These are phyloP conservation scores for Eupithecia tripunctaria DNA, from an alignment of 2,888 invertebrate genomes.

Conservation along the genomic window DNA sequence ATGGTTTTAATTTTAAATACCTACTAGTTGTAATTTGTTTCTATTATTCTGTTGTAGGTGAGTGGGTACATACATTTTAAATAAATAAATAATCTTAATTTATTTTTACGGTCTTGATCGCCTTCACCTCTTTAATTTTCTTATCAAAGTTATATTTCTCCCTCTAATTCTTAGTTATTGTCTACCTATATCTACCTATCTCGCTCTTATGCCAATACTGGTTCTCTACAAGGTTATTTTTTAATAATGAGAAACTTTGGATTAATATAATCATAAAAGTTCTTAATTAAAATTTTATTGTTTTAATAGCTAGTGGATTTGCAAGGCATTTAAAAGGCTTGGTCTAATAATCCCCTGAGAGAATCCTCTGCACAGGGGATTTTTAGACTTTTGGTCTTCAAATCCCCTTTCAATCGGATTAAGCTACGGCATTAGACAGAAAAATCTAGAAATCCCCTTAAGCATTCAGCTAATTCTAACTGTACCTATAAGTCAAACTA, in stretches of 20 bases:
- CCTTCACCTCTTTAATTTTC: constrained; percentile 34
- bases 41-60: too few species aligned
- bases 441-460: too few species aligned
- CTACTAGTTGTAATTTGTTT: too few species aligned
- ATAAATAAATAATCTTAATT: not conserved
- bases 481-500: too few species aligned
- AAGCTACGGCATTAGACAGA: too few species aligned
- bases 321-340: not conserved
- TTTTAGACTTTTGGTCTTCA: too few species aligned
- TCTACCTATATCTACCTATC: not conserved
- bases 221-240: constrained; percentile 39
- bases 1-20: too few species aligned
- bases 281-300: not conserved
- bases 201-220: constrained; percentile 38
- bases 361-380: too few species aligned
- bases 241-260: constrained; percentile 6
- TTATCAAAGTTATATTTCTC: constrained; percentile 12
- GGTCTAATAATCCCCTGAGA: too few species aligned
- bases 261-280: not conserved
- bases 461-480: too few species aligned
- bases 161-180: not conserved
- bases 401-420: too few species aligned
- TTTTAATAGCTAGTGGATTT: not conserved
- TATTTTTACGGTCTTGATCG: constrained; percentile 26
- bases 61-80: not conserved